Base-by-base conservation (phyloP, 1,140 invertebrate genomes). In the Ostrea edulis region DNA sequence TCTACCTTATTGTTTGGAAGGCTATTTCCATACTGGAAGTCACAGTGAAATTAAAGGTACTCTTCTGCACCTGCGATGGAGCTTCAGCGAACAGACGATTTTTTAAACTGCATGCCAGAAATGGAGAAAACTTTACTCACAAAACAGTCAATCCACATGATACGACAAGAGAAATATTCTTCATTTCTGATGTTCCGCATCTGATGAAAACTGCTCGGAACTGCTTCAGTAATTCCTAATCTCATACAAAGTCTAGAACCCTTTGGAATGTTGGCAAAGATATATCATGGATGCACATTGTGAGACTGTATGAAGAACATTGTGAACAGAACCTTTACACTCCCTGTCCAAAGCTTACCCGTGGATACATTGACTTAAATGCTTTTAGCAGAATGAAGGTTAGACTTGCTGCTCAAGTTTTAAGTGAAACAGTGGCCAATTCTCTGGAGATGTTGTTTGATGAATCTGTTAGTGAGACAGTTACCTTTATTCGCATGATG, bases 161-260 rank as follows among this genome's bases (percentile, higher is more conserved):
- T 35, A 29, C 12, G 0, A 82, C 35, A 53, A 62, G 90, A 55
- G 81, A 89, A 4, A 68, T 89, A 1, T 91, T 84, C 68, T 91
- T 90, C 25, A 89, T 90, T 55, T 90, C 89, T 71, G 91, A 91
- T 85, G 90, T 89, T 1, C 91, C 89, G 52, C 89, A 90, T 87
- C 86, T 91, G 11, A 77, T 91, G 17, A 91, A 90, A 83, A 90
- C 89, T 20, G 29, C 82, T 58, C 17, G 87, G 44, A 91, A 91
- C 53, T 88, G 88, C 44, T 90, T 90, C 58, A 86, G 85, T n/a
- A 90, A 91, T 68, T 90, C 88, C 17, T 87, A 62, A 68, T 88
- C 68, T 0, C 90, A 90, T 62, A 85, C 82, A 17, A 90, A 86
- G 53, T 88, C 85, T 0, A 85, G 87, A 58, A 22, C 55, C n/a